These are phyloP conservation scores for Lepus timidus DNA, from an alignment of 2,113 vertebrate species.

Conservation along the genomic window DNA sequence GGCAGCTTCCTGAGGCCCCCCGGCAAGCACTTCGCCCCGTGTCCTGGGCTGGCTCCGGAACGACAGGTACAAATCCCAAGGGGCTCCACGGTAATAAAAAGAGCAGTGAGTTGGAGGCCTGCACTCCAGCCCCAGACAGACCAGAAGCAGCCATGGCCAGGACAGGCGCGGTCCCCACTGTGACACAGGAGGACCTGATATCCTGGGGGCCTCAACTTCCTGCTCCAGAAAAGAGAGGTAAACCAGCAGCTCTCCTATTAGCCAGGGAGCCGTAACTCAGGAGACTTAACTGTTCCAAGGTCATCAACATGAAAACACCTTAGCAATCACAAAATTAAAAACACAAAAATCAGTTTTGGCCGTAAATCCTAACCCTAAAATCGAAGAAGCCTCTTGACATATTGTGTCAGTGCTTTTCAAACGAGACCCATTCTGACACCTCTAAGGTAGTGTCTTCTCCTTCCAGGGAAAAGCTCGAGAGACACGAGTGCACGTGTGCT, in stretches of 20 bases:
- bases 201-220: not conserved
- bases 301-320: constrained; percentile 30
- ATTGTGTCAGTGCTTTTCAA: constrained; percentile 25
- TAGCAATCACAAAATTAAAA: constrained; percentile 21
- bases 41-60: not conserved
- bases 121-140: not conserved
- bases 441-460: not conserved
- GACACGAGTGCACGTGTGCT: not conserved
- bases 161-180: not conserved
- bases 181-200: not conserved
- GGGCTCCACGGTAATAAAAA: not conserved
- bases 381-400: not conserved
- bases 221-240: constrained; percentile 32
- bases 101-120: not conserved
- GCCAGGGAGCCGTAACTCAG: not conserved
- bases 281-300: not conserved
- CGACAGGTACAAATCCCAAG: not conserved
- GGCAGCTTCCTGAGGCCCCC: not conserved
- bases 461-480: constrained; percentile 28
- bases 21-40: not conserved
- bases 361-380: constrained; percentile 33
- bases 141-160: not conserved
- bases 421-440: not conserved
- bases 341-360: not conserved
- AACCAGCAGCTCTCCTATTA: not conserved